phyloP scores from a whole-genome alignment of 1,140 invertebrate genomes.

The Grapholita molesta region DNA sequence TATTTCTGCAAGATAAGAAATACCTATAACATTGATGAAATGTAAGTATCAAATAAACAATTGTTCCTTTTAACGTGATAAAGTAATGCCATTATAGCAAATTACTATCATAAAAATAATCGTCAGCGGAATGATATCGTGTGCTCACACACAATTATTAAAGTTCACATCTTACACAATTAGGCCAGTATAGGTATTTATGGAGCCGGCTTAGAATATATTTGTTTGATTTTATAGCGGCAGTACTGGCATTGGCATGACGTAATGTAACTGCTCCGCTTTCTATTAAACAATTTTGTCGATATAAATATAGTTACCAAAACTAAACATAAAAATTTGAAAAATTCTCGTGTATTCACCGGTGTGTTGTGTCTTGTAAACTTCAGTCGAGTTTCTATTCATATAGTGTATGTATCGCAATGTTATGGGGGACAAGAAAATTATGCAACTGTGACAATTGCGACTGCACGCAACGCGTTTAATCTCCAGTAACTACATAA shows the following conservation, averaged over 20 bases:
- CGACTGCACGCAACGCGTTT: too few species aligned
- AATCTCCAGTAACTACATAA: too few species aligned
- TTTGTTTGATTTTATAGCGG: background rate
- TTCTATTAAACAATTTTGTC: too few species aligned
- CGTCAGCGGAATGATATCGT: background rate
- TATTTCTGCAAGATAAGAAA: too few species aligned
- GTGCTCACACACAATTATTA: constrained; percentile 8
- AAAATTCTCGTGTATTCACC: too few species aligned
- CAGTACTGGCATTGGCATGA: too few species aligned
- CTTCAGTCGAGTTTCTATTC: too few species aligned
- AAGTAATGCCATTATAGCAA: background rate
- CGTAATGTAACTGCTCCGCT: too few species aligned
- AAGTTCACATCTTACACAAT: background rate
- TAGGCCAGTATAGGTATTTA: background rate
- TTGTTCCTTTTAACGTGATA: background rate
- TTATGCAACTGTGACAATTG: background rate
- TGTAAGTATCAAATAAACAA: background rate
- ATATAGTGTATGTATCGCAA: background rate
- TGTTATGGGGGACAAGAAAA: background rate
- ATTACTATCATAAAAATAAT: background rate
- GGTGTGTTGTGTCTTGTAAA: too few species aligned
- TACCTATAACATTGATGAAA: background rate
- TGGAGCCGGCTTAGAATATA: background rate
- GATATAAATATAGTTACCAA: too few species aligned
- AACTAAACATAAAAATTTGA: too few species aligned